Percentiles rank a stretch among this genome's conserved stretches.
Conservation (phyloP, 2,113 vertebrate species). For the Redunca redunca region DNA sequence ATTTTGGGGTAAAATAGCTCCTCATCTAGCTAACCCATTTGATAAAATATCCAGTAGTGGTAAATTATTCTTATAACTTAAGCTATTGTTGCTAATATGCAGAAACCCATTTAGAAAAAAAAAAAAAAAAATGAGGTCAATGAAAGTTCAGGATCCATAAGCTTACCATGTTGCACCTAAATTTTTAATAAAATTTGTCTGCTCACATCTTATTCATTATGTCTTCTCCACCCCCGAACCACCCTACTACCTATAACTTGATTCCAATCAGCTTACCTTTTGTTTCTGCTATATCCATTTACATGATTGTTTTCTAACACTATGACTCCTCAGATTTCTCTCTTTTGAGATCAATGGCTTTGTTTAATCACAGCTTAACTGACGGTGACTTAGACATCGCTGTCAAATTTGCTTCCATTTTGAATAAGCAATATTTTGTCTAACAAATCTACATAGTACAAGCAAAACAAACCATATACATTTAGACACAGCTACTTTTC, state of each 20-base stretch:
- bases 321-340: not conserved
- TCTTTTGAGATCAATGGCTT: not conserved
- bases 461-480: not conserved
- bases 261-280: not conserved
- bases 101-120: not conserved
- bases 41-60: not conserved
- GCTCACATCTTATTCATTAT: too few relatives aligned
- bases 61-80: not conserved
- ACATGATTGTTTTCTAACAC: not conserved
- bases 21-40: not conserved
- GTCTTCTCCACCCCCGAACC: not conserved
- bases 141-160: not conserved
- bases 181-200: not conserved
- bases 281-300: not conserved
- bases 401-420: not conserved
- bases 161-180: accelerated
- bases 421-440: not conserved
- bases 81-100: not conserved
- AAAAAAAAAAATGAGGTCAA: not conserved
- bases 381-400: not conserved
- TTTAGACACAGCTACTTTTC: not conserved
- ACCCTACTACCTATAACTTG: not conserved
- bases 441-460: not conserved
- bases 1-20: not conserved
- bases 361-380: not conserved